Evolutionary conservation across 2,113 vertebrate species (phyloP), one percentile per base, ranked within the genome.

Genomic region (Theropithecus gelada): DNA sequence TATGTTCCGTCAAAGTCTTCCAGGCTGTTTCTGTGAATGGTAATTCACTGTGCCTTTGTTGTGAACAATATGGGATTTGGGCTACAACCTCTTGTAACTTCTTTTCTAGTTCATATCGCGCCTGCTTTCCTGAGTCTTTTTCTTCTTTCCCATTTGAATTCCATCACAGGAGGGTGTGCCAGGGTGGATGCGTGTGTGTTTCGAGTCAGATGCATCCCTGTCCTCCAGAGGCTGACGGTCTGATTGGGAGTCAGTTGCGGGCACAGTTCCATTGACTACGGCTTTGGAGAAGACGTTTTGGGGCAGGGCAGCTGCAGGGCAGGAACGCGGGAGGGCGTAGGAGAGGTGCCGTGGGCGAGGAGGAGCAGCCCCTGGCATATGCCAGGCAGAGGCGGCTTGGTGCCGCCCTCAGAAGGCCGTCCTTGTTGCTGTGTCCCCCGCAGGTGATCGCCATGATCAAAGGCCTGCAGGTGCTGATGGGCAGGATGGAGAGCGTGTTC

Each of bases 391-490:
- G 40, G 72, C 27, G 23, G 38, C 38, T 75, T 14, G 38, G 13
- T 68, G 32, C 43, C 12, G 4, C 22, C 50, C 30, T 30, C 11
- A 61, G 64, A 30, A 40, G 20, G 5, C 30, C 22, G 32, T 52
- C 43, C 27, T 27, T 30, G 7, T 13, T 13, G 27, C 38, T 18
- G 0, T 13, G 9, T 93, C 75, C 64, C 61, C 64, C 88, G 0
- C 97, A 99, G 99, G 99, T 99, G 66, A 99, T 99, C 38, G 99
- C 99, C 81, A 99, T 99, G 99, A 99, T 99, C 95, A 99, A 99
- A 97, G 99, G 99, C 78, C 97, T 99, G 93, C 99, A 99, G 97
- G 99, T 99, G 61, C 98, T 99, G 96, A 99, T 99, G 99, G 99
- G 99, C 23, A 98, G 99, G 70, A 99, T 99, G 99, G 99, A 99